Base-by-base conservation (phyloP, 2,888 invertebrate genomes). In the Catotricha subobsoleta region DNA sequence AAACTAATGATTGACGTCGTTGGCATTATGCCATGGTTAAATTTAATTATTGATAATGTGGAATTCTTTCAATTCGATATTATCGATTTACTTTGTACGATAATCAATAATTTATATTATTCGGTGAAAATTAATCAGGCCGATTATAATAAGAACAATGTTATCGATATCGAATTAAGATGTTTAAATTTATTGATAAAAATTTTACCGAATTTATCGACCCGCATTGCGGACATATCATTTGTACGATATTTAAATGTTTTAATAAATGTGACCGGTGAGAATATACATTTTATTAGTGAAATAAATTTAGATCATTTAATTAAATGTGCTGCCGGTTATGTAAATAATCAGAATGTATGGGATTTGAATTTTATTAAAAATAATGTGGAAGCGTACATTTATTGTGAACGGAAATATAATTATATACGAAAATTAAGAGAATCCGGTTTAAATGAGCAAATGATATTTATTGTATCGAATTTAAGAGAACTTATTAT, bases 21-120 rank as follows among this genome's bases (percentile, higher is more conserved):
- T 49, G 79, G 81, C 0, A 57, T 88, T 2, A 52, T 86, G 21
- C 66, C 78, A 0, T 87, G 86, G 81, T 52, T 87, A 2, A 54
- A 57, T 35, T 57, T 61, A 23, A 53, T 66, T 2, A 50, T 66
- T 3, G 49, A 52, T 10, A 50, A 54, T 13, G 48, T 57, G 3
- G 58, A 63, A 43, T 60, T 58, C 43, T 56, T 56, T 50, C 59
- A 63, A 27, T 63, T 60, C 40, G 62, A 63, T 48, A 51, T 60
- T 9, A 58, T 63, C 29, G 61, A 63, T 43, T 58, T 55, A 13
- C 44, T 60, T 30, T 56, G 62, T 1, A 58, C 53, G 45, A 58
- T 59, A 18, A 41, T 62, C 4, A 60, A 53, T 34, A 62, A 62
- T 47, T 45, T 62, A 3, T 62, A 58, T 56, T 59, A 59, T 46